Base-by-base conservation (phyloP, 2,113 vertebrate species). In the Ochotona curzoniae region DNA sequence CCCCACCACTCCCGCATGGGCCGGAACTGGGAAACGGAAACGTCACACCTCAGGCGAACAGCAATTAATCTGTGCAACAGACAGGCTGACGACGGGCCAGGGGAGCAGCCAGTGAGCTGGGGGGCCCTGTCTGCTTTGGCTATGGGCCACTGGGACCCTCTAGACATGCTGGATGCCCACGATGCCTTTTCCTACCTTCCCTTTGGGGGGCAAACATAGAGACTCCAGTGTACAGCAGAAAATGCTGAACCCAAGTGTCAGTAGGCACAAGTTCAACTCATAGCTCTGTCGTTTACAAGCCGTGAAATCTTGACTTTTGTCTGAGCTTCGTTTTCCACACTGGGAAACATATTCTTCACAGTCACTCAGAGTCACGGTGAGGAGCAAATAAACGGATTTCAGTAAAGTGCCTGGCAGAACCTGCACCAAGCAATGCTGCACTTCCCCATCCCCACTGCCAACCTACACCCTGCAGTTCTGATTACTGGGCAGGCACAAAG, bases 31-130 rank as follows among this genome's bases (percentile, higher is more conserved):
- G 96, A 87, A 76, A 79, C 47, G 51, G 96, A 82, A 87, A 87
- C 84, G 64, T 64, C 92, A 82, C 25, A 67, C 79, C n/a, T 17
- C 35, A 0, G 32, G 44, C 4, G 3, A 25, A 38, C 78, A 66
- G 92, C 83, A 94, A 93, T 95, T 94, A 94, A 95, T 96, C 81
- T 81, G 18, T 57, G 35, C 21, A 0, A 82, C 92, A 96, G 87
- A 95, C 73, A 92, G 75, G 61, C 1, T 0, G 0, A 67, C 74
- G 84, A 75, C 28, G 70, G 92, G 49, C 69, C 60, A 35, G 44
- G 44, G 21, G 26, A 18, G 8, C 1, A 0, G 0, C 47, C 93
- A 25, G 61, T 12, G 28, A 81, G 89, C 14, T n/a, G 14, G 66
- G 15, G 35, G 2, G 1, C 23, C 76, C 75, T 60, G 54, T 74